A percentile compares a stretch with the other conserved stretches of the same genome.
Conservation (phyloP, 1,140 invertebrate genomes). For the Drosophila melanica region DNA sequence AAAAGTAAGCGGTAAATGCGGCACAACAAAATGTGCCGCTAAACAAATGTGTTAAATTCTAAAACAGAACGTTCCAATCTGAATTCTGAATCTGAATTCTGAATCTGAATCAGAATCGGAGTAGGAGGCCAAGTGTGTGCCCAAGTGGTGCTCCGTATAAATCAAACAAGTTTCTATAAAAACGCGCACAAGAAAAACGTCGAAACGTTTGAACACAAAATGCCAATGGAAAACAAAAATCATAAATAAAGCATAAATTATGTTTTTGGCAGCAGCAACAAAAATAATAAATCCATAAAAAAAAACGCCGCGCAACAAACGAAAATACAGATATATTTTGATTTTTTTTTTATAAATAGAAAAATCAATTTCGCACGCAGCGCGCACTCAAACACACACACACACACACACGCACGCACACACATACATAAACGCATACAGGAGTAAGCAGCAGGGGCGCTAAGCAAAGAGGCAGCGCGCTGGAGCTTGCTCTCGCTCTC, state of each 20-base stretch:
- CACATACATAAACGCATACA: conserved; percentile 21
- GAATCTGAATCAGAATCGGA: too few relatives aligned
- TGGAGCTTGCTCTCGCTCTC: conserved; percentile 43
- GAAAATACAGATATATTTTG: conserved; percentile 77
- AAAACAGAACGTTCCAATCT: conserved; percentile 5
- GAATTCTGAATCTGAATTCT: too few relatives aligned
- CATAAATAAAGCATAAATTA: conserved; percentile 82
- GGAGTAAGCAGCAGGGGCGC: conserved; percentile 25
- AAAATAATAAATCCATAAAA: conserved; percentile 67
- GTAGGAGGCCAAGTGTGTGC: conserved; percentile 21
- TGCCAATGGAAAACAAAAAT: conserved; percentile 58
- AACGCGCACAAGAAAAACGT: conserved; percentile 37
- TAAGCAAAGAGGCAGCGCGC: conserved; percentile 10
- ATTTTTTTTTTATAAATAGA: conserved; percentile 83
- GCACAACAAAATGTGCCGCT: conserved; percentile 27
- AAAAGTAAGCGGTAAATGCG: conserved; percentile 66
- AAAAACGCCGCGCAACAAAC: conserved; percentile 48
- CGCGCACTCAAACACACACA: conserved; percentile 53
- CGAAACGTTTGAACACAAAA: conserved; percentile 32
- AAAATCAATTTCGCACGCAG: conserved; percentile 81
- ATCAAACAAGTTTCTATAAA: conserved; percentile 75
- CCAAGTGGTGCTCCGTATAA: conserved; percentile 72
- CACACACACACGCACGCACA: conserved; percentile 46
- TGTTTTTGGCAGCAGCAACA: conserved; percentile 69
- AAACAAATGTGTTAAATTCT: conserved; percentile 27